Base-by-base conservation (phyloP, 2,113 vertebrate genomes). In the Morone saxatilis region DNA sequence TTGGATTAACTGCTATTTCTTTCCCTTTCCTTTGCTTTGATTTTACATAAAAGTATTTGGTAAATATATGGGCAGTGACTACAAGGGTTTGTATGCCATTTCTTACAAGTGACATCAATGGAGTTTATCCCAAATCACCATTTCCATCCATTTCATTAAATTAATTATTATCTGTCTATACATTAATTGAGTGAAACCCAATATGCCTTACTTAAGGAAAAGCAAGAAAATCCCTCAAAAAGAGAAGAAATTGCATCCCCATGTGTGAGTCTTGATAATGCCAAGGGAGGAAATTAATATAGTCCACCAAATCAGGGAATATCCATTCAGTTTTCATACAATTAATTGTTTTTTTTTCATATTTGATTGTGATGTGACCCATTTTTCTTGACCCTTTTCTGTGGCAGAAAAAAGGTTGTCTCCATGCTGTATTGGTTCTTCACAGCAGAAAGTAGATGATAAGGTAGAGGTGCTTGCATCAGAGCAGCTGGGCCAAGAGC, bases 91-190 rank as follows among this genome's bases (percentile, higher is more conserved):
- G 1, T n/a, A 16, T 59, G 56, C 51, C 1, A 36, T 20, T 63
- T 69, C 53, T 61, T 48, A 17, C 56, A 84, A 87, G 19, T 81
- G 25, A 61, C 68, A 71, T 71, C 56, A 72, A n/a, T 73, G 31
- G 50, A 63, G 81, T 73, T 73, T 20, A 87, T 22, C 16, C 20
- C 17, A 53, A 61, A 69, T 81, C 62, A 84, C 63, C 53, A 60
- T 76, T 85, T 62, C 25, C 17, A 67, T 75, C 9, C 54, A 85
- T 74, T 79, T 88, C 80, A 88, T 91, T 90, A 90, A 91, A 89
- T 72, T 19, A 74, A 63, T 71, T 56, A 79, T 84, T 65, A 78
- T 70, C 51, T 78, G 57, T 66, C 51, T 48, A 71, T 83, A 66
- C 60, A 68, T 85, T 75, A 75, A 81, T 77, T 83, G 53, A 85